Percentiles rank a stretch among this genome's conserved stretches.
Evolutionary conservation across 2,113 vertebrate species (phyloP).

Genomic region (Saccopteryx bilineata): DNA sequence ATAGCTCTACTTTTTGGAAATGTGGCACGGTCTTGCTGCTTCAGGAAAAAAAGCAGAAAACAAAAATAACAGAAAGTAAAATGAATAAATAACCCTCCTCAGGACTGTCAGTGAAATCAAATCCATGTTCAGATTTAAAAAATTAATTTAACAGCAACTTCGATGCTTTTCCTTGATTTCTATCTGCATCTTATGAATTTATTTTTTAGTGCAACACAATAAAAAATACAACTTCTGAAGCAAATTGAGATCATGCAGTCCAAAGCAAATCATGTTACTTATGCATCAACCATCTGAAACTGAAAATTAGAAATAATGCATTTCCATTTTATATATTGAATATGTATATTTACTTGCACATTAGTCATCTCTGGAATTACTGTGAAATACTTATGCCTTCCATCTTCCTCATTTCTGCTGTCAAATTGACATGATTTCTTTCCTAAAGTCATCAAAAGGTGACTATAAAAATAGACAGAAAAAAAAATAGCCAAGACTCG

Average conservation of each 20-base stretch:
- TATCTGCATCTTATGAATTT: slow-evolving; percentile 35
- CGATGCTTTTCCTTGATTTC: background rate
- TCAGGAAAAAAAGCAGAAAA: background rate
- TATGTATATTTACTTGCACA: slow-evolving; percentile 38
- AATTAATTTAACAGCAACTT: slow-evolving; percentile 49
- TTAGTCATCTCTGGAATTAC: slow-evolving; percentile 8
- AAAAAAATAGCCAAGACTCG: background rate
- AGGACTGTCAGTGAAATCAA: background rate
- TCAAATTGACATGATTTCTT: slow-evolving; percentile 39
- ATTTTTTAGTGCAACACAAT: slow-evolving; percentile 36
- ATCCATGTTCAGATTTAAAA: slow-evolving; percentile 31
- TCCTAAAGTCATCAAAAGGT: background rate
- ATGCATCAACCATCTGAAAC: slow-evolving; percentile 16
- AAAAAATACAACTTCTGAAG: slow-evolving; percentile 52
- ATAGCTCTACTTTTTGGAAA: background rate
- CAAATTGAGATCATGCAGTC: slow-evolving; percentile 4
- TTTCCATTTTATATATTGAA: background rate
- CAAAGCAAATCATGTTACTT: slow-evolving; percentile 33
- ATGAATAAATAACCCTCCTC: background rate
- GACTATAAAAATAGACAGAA: background rate
- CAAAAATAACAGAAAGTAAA: background rate
- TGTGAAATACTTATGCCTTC: background rate
- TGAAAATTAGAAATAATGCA: background rate
- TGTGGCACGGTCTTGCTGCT: background rate
- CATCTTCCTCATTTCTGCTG: background rate